Base-by-base conservation (phyloP, 1,140 invertebrate genomes). In the Sycobia sp. region DNA sequence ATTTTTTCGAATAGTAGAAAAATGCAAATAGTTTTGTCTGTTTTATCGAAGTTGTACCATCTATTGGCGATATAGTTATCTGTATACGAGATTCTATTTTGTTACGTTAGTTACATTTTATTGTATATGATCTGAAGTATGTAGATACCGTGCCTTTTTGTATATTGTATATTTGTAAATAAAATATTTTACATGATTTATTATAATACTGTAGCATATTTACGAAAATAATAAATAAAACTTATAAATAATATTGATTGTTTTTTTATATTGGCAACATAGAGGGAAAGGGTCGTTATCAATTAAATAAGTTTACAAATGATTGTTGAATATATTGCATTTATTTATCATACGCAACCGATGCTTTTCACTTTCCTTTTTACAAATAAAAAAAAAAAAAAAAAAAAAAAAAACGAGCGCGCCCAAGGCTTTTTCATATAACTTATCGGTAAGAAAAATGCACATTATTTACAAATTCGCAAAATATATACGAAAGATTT, bases 151-250 rank as follows among this genome's bases (percentile, higher is more conserved):
- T 80, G 77, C 78, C 78, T 80, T 80, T 75, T 78, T 79, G 73
- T 79, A 78, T 72, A 78, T 76, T 79, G 77, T 80, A 78, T 72
- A 80, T 80, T 77, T 80, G 77, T 80, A 80, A 70, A 79, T 79
- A 79, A 74, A 74, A 73, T 76, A 78, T 73, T 76, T 80, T 77
- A 79, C 71, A 78, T 67, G 67, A 73, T 69, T 71, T 70, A 74
- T 73, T 70, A 67, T 72, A 70, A 69, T 67, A 68, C 68, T 73
- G 72, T 76, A 75, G 68, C 65, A 67, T 74, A 72, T 68, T 67
- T 58, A 53, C 58, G 68, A 56, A 57, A 71, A 72, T 51, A 71
- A 74, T 69, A 71, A 73, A 74, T 74, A 73, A 68, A 69, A 29
- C 4, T 39, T 1, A 43, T 22, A 27, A 43, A 36, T 39, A 32